Evolutionary conservation across 2,888 invertebrate genomes (phyloP), one percentile per base, ranked within the genome.

Genomic region (Leptura quadrifasciata): DNA sequence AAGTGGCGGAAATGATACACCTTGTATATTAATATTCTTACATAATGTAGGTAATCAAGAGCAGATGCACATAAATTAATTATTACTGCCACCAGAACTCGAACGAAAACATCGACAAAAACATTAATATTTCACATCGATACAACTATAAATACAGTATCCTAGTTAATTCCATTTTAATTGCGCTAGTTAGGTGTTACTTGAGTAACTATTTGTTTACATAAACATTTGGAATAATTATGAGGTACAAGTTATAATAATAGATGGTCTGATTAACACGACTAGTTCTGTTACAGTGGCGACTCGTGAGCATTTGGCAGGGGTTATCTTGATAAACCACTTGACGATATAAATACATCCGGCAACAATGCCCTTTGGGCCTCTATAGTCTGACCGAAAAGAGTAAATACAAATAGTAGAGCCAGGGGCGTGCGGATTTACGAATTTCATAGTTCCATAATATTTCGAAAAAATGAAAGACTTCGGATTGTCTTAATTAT

Each of bases 131-230:
- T 39, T 39, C 39, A 2, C 1, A 12, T 39, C 12, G 39, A 39
- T 39, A 39, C 39, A 10, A n/a, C 3, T n/a, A 47, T 47, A 47
- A n/a, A 47, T 47, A 47, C 47, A 10, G 47, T 47, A n/a, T 47
- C 47, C n/a, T 47, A 1, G n/a, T 47, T 47, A 47, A 47, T 12
- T n/a, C n/a, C 17, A 47, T 4, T 47, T 47, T 47, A 47, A 47
- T 47, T n/a, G 47, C 47, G 5, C 47, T n/a, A 47, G 47, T 47
- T 47, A 47, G 47, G 47, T 47, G n/a, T 47, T 47, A n/a, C 47
- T n/a, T n/a, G 47, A 47, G 5, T 47, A 47, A 47, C 47, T 47
- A 47, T 47, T 47, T 47, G 47, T 47, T 47, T 47, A 47, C 47
- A 47, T 47, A n/a, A n/a, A 47, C 39, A 12, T 39, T 39, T 5